phyloP scores from a whole-genome alignment of 2,113 vertebrate species.

The Apus apus region DNA sequence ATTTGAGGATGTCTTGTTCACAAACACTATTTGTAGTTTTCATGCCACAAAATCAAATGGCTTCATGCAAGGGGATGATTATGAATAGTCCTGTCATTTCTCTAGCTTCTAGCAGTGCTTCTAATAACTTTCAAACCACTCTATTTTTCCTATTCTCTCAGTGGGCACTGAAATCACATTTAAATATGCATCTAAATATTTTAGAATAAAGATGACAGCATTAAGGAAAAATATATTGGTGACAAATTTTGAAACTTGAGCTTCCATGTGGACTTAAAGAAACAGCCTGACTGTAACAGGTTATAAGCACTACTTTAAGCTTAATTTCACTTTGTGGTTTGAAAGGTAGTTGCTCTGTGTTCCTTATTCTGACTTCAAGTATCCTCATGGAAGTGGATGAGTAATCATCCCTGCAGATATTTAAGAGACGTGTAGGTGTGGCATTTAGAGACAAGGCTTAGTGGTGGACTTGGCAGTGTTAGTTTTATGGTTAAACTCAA shows the following conservation, averaged over 20 bases:
- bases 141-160: not conserved
- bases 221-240: not conserved
- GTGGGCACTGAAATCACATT: not conserved
- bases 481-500: not conserved
- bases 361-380: not conserved
- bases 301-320: not conserved
- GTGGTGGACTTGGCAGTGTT: not conserved
- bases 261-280: not conserved
- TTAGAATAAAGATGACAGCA: not conserved
- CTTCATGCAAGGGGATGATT: conserved; percentile 8
- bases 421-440: not conserved
- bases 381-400: not conserved
- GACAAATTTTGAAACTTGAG: not conserved
- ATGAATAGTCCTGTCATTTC: conserved; percentile 28
- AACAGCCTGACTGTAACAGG: not conserved
- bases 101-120: not conserved
- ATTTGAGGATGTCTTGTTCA: conserved; percentile 55
- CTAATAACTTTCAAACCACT: not conserved
- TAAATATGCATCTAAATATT: not conserved
- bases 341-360: not conserved
- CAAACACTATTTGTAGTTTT: conserved; percentile 60
- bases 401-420: not conserved
- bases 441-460: not conserved
- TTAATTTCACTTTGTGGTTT: not conserved
- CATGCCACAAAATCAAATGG: conserved; percentile 37